Evolutionary conservation across 2,888 invertebrate genomes (phyloP).

Genomic region (Agriopis marginaria): DNA sequence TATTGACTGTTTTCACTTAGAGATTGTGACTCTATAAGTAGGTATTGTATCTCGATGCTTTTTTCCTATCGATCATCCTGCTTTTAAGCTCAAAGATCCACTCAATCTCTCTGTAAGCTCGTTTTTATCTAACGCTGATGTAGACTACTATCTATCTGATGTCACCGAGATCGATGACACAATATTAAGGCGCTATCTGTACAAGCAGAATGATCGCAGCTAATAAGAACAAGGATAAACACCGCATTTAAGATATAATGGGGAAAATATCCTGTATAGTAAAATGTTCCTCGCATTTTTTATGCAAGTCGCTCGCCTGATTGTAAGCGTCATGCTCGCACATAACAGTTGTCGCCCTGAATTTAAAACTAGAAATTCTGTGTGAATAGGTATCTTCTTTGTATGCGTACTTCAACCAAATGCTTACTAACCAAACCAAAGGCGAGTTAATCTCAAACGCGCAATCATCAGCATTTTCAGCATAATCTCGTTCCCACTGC

Average conservation of each 20-base stretch:
- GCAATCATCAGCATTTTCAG: too few relatives aligned
- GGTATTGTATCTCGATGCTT: neutral
- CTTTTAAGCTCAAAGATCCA: conserved; percentile 11
- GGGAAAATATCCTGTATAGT: neutral
- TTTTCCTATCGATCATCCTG: conserved; percentile 9
- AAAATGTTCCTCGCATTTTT: neutral
- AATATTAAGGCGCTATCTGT: conserved; percentile 27
- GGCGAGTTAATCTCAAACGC: too few relatives aligned
- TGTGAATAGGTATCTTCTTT: too few relatives aligned
- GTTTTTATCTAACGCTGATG: conserved; percentile 41
- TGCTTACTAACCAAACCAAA: too few relatives aligned
- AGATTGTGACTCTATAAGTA: neutral
- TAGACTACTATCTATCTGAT: conserved; percentile 43
- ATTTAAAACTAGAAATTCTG: too few relatives aligned
- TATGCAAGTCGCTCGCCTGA: too few relatives aligned
- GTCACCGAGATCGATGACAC: conserved; percentile 47
- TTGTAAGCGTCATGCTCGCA: too few relatives aligned
- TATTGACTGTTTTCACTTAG: neutral
- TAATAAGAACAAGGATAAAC: neutral
- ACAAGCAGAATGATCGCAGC: neutral
- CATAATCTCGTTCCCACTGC: too few relatives aligned
- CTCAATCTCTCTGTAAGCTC: conserved; percentile 43
- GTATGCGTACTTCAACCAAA: too few relatives aligned
- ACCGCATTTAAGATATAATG: neutral
- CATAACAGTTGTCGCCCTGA: too few relatives aligned